Evolutionary conservation across 2,888 invertebrate species (phyloP), one percentile per base, ranked within the genome.

Genomic region (Chironomus tentans): DNA sequence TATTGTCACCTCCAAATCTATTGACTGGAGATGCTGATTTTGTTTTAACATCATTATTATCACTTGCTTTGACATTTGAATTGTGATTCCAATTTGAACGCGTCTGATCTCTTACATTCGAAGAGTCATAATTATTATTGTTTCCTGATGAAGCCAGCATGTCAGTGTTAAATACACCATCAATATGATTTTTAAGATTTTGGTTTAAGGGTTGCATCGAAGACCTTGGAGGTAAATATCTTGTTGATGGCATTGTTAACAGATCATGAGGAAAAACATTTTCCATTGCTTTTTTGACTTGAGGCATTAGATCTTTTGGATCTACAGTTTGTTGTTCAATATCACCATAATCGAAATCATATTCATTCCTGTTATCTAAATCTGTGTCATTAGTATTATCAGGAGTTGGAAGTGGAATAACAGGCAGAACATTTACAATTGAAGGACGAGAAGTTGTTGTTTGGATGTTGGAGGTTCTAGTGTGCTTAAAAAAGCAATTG

Each of bases 251-350:
- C 46, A 38, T 15, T 12, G 46, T n/a, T 3, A 68, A n/a, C 6
- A 68, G 68, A n/a, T 68, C 68, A 3, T 68, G 68, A 15, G 68
- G 68, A 46, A 68, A 68, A 46, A 68, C 21, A n/a, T 68, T 68
- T 7, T 46, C 5, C 68, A 68, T 68, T 10, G 46, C 28, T 2
- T n/a, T 38, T 68, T 68, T 68, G 2, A 68, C 15, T 68, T 68
- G 68, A 4, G 68, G 68, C 15, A 13, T 15, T 28, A 68, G 12
- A 7, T 38, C 7, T n/a, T 38, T 2, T 4, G 24, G 21, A 0
- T 24, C 24, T 0, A 24, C 24, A 22, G 2, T 4, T 13, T 21
- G 4, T 65, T 24, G 3, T 0, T 18, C 65, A 24, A 18, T 18
- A 7, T 65, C 5, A 21, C 21, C 65, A 38, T 65, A 13, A 24